A percentile compares a stretch with the other conserved stretches of the same genome.
Conservation (phyloP, 1,140 invertebrate genomes). For the Lepidurus apus region DNA sequence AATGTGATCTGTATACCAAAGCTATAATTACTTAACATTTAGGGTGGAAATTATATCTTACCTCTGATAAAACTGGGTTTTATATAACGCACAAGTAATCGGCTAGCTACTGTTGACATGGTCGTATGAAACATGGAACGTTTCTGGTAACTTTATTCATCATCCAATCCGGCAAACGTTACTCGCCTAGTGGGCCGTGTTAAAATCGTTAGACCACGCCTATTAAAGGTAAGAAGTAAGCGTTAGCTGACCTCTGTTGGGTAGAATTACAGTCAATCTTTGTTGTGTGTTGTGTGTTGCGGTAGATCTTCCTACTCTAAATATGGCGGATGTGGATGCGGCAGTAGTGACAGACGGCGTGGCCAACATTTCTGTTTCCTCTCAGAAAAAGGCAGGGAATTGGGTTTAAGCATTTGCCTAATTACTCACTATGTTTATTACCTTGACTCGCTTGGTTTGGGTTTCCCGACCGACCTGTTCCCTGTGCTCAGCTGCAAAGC, state of each 20-base stretch:
- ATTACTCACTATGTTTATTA: conserved; percentile 8
- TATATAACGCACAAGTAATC: no score
- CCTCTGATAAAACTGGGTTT: no score
- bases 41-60: neutral
- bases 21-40: neutral
- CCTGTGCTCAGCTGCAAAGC: conserved; percentile 13
- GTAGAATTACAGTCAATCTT: neutral
- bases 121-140: no score
- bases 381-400: neutral
- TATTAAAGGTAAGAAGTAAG: neutral
- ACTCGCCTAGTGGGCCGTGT: no score
- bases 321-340: neutral
- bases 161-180: no score
- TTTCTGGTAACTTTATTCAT: no score
- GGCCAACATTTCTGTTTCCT: neutral
- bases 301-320: neutral
- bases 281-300: neutral
- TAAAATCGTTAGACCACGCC: neutral
- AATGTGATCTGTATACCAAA: neutral
- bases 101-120: no score
- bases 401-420: neutral
- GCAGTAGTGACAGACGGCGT: neutral
- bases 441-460: conserved; percentile 20
- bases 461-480: conserved; percentile 6
- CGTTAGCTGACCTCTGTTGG: neutral